A percentile compares a stretch with the other conserved stretches of the same genome.
Evolutionary conservation across 37 sponge, comb jelly and placozoan genomes (phyloP).

Genomic region (Aplysina aerophoba): DNA sequence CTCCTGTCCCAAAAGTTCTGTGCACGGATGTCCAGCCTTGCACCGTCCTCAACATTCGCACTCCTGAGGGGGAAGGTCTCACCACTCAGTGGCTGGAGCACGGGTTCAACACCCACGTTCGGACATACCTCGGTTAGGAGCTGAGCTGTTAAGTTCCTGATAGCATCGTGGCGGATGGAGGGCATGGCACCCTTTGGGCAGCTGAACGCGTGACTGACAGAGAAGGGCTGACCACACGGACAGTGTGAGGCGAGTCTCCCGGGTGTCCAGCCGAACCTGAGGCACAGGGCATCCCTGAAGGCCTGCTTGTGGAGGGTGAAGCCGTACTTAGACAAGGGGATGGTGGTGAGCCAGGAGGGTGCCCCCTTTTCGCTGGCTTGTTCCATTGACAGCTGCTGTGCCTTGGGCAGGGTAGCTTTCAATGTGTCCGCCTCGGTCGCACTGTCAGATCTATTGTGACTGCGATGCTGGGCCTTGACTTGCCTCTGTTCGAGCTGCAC

Average conservation of each 20-base stretch:
- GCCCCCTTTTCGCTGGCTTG: slow-evolving; percentile 21
- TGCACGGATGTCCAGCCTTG: not conserved
- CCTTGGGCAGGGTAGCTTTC: not conserved
- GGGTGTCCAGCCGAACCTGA: slow-evolving; percentile 19
- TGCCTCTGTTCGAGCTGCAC: not conserved
- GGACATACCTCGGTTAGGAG: slow-evolving; percentile 21
- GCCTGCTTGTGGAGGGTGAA: slow-evolving; percentile 28
- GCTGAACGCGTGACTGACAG: slow-evolving; percentile 13
- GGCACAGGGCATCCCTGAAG: slow-evolving; percentile 17
- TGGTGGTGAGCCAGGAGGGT: not conserved
- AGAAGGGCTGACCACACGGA: not conserved
- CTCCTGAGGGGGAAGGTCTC: not conserved
- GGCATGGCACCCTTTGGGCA: slow-evolving; percentile 19
- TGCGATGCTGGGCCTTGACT: not conserved
- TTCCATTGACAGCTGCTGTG: slow-evolving; percentile 14
- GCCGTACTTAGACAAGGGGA: not conserved
- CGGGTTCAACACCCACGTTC: slow-evolving; percentile 3
- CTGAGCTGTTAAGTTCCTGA: slow-evolving; percentile 1
- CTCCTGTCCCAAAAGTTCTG: slow-evolving; percentile 8
- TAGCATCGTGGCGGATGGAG: slow-evolving; percentile 15
- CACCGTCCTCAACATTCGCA: not conserved
- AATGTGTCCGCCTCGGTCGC: not conserved
- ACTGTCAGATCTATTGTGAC: not conserved
- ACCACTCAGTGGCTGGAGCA: not conserved
- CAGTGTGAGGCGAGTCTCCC: slow-evolving; percentile 3